Base-by-base conservation (phyloP, 1,140 invertebrate species). In the Pectinophora gossypiella region DNA sequence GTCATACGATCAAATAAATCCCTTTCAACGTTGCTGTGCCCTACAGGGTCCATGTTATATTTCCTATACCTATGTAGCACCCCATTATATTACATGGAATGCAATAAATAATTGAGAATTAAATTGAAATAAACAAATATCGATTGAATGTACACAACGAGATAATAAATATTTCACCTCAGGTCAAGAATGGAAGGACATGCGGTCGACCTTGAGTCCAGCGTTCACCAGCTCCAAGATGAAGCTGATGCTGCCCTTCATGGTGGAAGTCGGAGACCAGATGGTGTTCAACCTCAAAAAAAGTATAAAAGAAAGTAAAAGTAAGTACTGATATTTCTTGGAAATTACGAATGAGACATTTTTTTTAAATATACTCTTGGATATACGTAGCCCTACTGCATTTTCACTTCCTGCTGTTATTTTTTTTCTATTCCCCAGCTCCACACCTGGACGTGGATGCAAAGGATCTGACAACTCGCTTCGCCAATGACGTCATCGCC, bases 181-280 rank as follows among this genome's bases (percentile, higher is more conserved):
- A 70, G 90, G 87, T 47, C 67, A 90, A 45, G 81, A 89, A 59
- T 91, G 89, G 90, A 85, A 85, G 18, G 84, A 89, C 45, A 89
- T 91, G 86, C 64, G 90, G 0, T 84, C 87, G 1, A 89, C 88
- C 0, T 51, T 91, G 7, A 90, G 86, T 19, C 89, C 90, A 0
- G 80, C 87, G 0, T 91, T 91, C 43, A 91, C 90, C 0, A 77
- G 87, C 0, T 85, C 85, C 18, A 91, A 90, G 59, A 89, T 90
- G 76, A 73, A 78, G 19, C 52, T 56, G 3, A 69, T 75, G 63
- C 45, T 77, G 2, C 64, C 64, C 0, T 69, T 73, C 15, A 73
- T 73, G 61, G 49, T 61, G 21, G 68, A 72, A 42, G 65, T 64
- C 9, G 66, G 72, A 4, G 51, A 64, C 0, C 62, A 71, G 40